A percentile compares a stretch with the other conserved stretches of the same genome.
phyloP scores from a whole-genome alignment of 2,113 vertebrate species.

The Centropristis striata region DNA sequence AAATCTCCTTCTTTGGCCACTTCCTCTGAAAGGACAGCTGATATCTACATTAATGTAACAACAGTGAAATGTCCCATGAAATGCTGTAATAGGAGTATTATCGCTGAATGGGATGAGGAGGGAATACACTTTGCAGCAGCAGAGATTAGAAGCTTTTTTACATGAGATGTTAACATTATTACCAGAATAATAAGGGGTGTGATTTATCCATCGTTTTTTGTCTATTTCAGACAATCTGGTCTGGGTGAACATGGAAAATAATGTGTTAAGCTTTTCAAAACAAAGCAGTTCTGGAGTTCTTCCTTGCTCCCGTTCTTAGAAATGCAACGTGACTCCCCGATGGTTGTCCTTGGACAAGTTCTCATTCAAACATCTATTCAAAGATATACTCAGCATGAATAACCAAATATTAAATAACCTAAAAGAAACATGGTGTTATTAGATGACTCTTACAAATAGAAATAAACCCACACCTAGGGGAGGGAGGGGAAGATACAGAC shows the following conservation, averaged over 20 bases:
- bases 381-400: neutral
- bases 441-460: neutral
- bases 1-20: constrained; percentile 62
- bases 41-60: constrained; percentile 64
- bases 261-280: constrained; percentile 41
- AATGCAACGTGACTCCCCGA: neutral
- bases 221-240: constrained; percentile 4
- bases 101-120: constrained; percentile 27
- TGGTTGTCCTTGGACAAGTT: neutral
- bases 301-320: neutral
- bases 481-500: neutral
- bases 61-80: constrained; percentile 53
- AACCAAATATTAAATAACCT: neutral
- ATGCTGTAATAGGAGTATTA: constrained; percentile 56
- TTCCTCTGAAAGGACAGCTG: constrained; percentile 42
- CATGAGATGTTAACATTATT: constrained; percentile 39
- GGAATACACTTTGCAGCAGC: neutral
- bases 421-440: neutral
- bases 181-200: constrained; percentile 23
- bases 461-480: constrained; percentile 11
- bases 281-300: constrained; percentile 1
- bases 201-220: constrained; percentile 8
- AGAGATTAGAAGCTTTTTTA: constrained; percentile 50
- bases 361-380: neutral
- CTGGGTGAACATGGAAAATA: constrained; percentile 14